phyloP scores from a whole-genome alignment of 37 sponge, comb jelly and placozoan genomes.

The Spongilla lacustris region DNA sequence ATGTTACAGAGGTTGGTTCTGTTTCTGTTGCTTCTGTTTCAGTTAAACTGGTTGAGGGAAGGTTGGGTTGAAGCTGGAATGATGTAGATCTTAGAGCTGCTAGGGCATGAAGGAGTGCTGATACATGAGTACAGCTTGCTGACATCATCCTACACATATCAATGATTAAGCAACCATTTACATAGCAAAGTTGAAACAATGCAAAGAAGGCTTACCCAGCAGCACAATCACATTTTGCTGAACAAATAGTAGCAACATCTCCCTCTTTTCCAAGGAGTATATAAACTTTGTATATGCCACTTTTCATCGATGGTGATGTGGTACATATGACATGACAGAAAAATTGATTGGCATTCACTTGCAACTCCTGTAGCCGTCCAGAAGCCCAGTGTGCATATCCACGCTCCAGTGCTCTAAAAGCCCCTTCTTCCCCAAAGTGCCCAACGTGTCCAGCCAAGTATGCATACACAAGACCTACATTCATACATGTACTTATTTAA shows the following conservation, averaged over 20 bases:
- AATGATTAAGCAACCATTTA: not conserved
- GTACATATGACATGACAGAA: constrained; percentile 31
- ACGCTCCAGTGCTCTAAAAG: constrained; percentile 57
- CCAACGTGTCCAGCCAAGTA: constrained; percentile 55
- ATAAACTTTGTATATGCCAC: constrained; percentile 22
- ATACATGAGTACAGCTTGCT: constrained; percentile 73
- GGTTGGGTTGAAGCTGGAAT: constrained; percentile 7
- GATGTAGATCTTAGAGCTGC: constrained; percentile 23
- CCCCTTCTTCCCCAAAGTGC: constrained; percentile 23
- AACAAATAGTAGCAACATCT: constrained; percentile 31
- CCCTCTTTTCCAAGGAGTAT: constrained; percentile 45
- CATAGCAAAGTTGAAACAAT: not conserved
- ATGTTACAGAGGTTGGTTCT: constrained; percentile 50
- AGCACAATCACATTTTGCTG: constrained; percentile 71
- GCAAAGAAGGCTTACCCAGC: constrained; percentile 52
- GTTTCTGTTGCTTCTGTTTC: constrained; percentile 15
- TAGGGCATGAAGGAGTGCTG: constrained; percentile 65
- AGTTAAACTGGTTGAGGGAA: not conserved
- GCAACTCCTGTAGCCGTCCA: constrained; percentile 27
- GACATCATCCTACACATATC: constrained; percentile 36
- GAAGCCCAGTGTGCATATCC: constrained; percentile 68
- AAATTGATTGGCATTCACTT: constrained; percentile 39
- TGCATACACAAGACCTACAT: constrained; percentile 47
- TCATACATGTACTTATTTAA: not conserved
- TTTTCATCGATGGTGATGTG: constrained; percentile 39